A percentile compares a stretch with the other conserved stretches of the same genome.
Conservation (phyloP, 2,888 invertebrate genomes). For the Melolontha melolontha region DNA sequence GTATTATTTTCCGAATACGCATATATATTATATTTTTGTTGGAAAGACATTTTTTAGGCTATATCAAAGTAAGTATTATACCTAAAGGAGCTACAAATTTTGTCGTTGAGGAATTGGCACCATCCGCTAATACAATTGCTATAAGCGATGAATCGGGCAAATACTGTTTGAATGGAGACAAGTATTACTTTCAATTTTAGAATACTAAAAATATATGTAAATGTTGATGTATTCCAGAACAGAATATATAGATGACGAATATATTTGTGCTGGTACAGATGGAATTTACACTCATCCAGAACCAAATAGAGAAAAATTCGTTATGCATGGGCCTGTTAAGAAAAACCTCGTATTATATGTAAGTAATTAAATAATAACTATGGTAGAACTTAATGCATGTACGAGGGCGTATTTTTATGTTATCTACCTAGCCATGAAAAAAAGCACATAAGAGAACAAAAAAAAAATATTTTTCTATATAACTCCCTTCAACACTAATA, state of each 20-base stretch:
- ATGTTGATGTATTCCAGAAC: slow-evolving; percentile 50
- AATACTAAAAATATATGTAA: neutral
- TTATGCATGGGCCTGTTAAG: slow-evolving; percentile 73
- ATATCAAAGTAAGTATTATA: slow-evolving; percentile 71
- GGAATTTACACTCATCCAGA: slow-evolving; percentile 68
- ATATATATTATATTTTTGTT: neutral
- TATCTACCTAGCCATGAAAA: too few species aligned
- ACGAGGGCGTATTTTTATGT: too few species aligned
- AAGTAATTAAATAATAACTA: slow-evolving; percentile 59
- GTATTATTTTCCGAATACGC: slow-evolving; percentile 46
- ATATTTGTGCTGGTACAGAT: slow-evolving; percentile 65
- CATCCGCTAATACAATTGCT: slow-evolving; percentile 71
- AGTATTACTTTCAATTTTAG: slow-evolving; percentile 64
- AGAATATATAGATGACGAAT: slow-evolving; percentile 63
- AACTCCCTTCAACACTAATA: too few species aligned
- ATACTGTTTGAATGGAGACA: slow-evolving; percentile 73
- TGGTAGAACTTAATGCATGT: too few species aligned
- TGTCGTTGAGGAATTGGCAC: slow-evolving; percentile 69
- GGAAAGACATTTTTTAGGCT: slow-evolving; percentile 58
- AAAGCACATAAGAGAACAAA: too few species aligned
- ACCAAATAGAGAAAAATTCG: slow-evolving; percentile 69
- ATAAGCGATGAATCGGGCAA: slow-evolving; percentile 66
- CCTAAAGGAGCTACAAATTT: slow-evolving; percentile 73
- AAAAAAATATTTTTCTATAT: too few species aligned
- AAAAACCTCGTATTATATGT: slow-evolving; percentile 73